Evolutionary conservation across 2,888 invertebrate genomes (phyloP), one percentile per base, ranked within the genome.

Genomic region (Phlogophora meticulosa): DNA sequence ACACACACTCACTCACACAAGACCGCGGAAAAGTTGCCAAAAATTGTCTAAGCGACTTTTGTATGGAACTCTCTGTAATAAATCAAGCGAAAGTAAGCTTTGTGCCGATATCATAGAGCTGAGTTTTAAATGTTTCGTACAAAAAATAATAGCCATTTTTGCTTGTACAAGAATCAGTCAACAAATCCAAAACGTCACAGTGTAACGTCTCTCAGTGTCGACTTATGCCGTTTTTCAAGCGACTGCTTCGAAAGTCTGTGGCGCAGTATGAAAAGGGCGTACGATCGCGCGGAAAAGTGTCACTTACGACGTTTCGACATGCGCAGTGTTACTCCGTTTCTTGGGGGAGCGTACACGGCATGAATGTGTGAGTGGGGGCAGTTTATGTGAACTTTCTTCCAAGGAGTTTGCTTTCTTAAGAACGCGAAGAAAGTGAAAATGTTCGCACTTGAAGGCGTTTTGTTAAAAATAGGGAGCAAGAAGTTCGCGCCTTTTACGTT

Each of bases 401-500:
- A 90, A 90, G 91, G 88, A 89, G 90, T 90, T 87, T 80, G 85
- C 87, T 93, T 95, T 94, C 94, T 93, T 94, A 95, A 93, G 93
- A 94, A 95, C 85, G 90, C 89, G 92, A 94, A 95, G 94, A 94
- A 95, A 94, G 84, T 88, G 90, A 91, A 94, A 95, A 94, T 94
- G 94, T 93, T 94, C 90, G 87, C 91, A 91, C 92, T 95, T 90
- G 91, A 92, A 84, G 89, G 88, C 86, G 90, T 93, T 94, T 93
- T 88, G 90, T 90, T 92, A 94, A 95, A 95, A 94, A 94, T 92
- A 86, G 80, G 75, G 69, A 81, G 89, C 76, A 89, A 70, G 77
- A 72, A 84, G 91, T 95, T 93, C 93, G 40, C 17, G 60, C 78
- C 64, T 28, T 32, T 58, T 56, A 82, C 90, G 87, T 76, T 60